Base-by-base conservation (phyloP, 2,113 vertebrate genomes). In the Piliocolobus tephrosceles region DNA sequence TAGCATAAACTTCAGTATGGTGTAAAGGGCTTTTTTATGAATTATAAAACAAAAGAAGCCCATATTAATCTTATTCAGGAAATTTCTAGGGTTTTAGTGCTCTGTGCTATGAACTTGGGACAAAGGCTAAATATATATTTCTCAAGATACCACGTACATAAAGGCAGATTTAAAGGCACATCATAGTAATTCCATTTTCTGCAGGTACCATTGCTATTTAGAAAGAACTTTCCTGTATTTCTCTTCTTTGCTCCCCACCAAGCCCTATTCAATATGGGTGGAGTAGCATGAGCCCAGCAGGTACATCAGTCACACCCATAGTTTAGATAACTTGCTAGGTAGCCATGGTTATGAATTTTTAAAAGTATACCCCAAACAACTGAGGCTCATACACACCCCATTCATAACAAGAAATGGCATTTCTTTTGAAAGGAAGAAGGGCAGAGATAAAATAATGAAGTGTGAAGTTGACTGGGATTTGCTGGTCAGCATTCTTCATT, bases 391-490 rank as follows among this genome's bases (percentile, higher is more conserved):
- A 64, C 7, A 47, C 93, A 97, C 82, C 80, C 72, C 75, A 97
- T 97, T 97, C 92, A 30, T 97, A 93, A 88, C 70, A 66, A 93
- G 61, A 95, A 85, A 78, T 85, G 84, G 27, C 78, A 88, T 94
- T 90, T 92, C 80, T 97, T 95, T 92, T 97, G 88, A 87, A 50
- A 78, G 90, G 85, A 92, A 88, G 68, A 75, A 91, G 57, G 30
- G 8, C 23, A 76, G 90, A 94, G 90, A 96, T 91, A 85, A 96
- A 97, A 57, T 97, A 95, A 98, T 98, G 97, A 98, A 92, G 92
- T 98, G 96, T 86, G 85, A 97, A 82, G 64, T 22, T 90, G 96
- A 79, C 72, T 92, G 43, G 75, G 92, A 90, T 90, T 82, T 84
- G 75, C 83, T 5, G 40, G 43, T 72, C 47, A 40, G 38, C 43